Evolutionary conservation across 2,888 invertebrate species (phyloP).

Genomic region (Allygus modestus): DNA sequence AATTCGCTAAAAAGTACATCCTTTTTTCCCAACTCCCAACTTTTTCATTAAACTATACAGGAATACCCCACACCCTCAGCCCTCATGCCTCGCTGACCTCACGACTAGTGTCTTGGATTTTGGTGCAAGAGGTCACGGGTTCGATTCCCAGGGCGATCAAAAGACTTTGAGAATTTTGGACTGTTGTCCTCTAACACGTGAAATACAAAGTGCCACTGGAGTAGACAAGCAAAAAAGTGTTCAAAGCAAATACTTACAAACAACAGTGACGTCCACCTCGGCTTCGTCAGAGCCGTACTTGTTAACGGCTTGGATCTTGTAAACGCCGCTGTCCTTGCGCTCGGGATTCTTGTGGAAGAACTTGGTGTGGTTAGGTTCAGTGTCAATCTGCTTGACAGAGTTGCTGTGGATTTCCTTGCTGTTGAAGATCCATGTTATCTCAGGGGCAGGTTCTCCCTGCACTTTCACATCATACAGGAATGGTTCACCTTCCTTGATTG

Average conservation of each 20-base stretch:
- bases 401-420: slow-evolving; percentile 85
- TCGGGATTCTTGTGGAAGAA: slow-evolving; percentile 91
- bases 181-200: too few species aligned
- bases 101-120: too few species aligned
- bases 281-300: slow-evolving; percentile 93
- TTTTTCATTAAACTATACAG: too few species aligned
- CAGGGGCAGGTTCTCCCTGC: slow-evolving; percentile 94
- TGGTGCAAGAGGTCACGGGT: too few species aligned
- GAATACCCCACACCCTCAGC: too few species aligned
- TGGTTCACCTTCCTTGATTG: slow-evolving; percentile 94
- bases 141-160: too few species aligned
- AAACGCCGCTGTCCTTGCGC: slow-evolving; percentile 92
- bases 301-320: slow-evolving; percentile 92
- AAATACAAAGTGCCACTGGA: too few species aligned
- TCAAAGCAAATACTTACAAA: slow-evolving; percentile 84
- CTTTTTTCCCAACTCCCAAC: too few species aligned
- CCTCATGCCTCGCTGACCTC: too few species aligned
- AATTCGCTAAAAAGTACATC: too few species aligned
- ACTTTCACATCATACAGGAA: slow-evolving; percentile 93
- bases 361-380: slow-evolving; percentile 91
- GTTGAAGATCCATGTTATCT: slow-evolving; percentile 91
- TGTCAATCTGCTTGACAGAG: slow-evolving; percentile 82
- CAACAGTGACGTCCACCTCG: slow-evolving; percentile 93
- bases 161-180: too few species aligned
- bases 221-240: too few species aligned